These are phyloP conservation scores for Nephrotoma guestfalica DNA, from an alignment of 2,888 invertebrate species.

Conservation along the genomic window DNA sequence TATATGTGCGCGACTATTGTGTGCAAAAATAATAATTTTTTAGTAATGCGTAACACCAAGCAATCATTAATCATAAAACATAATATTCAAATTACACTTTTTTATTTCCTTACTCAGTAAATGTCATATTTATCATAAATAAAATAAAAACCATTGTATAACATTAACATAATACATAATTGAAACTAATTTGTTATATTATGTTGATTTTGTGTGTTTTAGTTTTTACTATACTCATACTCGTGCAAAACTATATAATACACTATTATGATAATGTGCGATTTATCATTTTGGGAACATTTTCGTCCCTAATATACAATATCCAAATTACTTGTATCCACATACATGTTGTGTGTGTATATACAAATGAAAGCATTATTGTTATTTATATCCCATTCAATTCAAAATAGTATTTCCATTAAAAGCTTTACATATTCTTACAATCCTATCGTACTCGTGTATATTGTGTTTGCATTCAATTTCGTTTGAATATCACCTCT, in stretches of 20 bases:
- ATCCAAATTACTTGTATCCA: background rate
- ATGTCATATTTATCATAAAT: background rate
- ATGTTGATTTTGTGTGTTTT: background rate
- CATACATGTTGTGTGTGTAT: background rate
- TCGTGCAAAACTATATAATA: background rate
- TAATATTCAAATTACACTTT: background rate
- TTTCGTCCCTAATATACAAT: background rate
- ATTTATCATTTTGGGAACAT: background rate
- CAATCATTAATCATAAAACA: background rate
- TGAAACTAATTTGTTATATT: background rate
- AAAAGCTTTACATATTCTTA: background rate
- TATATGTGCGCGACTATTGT: background rate
- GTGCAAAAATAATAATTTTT: background rate
- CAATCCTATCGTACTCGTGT: background rate
- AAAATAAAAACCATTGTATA: background rate
- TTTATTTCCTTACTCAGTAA: background rate
- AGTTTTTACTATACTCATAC: background rate
- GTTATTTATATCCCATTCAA: background rate
- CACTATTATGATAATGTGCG: background rate
- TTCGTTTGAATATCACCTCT: background rate
- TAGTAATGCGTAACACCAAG: background rate
- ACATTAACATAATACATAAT: background rate
- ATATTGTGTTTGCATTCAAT: background rate
- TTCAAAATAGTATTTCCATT: background rate
- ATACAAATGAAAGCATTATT: background rate